Base-by-base conservation (phyloP, 37 sponge, comb jelly and placozoan species). In the Trichoplax adhaerens region DNA sequence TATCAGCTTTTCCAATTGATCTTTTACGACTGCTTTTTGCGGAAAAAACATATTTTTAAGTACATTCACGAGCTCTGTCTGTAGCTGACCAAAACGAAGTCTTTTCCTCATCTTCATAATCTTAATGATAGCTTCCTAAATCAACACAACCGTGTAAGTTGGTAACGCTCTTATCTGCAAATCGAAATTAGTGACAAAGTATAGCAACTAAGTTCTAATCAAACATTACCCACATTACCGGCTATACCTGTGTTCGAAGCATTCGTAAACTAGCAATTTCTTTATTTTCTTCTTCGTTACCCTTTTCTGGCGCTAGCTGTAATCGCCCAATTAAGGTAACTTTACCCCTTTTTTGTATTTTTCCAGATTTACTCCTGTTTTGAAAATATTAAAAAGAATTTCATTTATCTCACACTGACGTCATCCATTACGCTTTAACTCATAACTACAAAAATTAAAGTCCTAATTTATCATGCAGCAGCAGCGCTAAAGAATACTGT, bases 11-110 rank as follows among this genome's bases (percentile, higher is more conserved):
- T 92, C 93, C 52, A 92, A 85, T 71, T 92, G 93, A 54, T 92
- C 93, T 83, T 92, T 92, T 64, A 92, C 85, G 89, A 92, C 88
- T 74, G 85, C 85, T 84, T 92, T 92, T 4, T 82, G 89, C 3
- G 93, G 93, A 8, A 88, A 81, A 55, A 92, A 92, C 93, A 92
- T 92, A 84, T 92, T 92, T 79, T 88, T 92, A 51, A 92, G 83
- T 5, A 92, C 88, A 71, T 92, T 86, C 48, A 92, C 83, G 76
- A 92, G 78, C 64, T 92, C 93, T 10, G 83, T 88, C 81, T 92
- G 93, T 46, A 92, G 83, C 8, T 86, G 86, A 52, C 86, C 83
- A 60, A 88, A 85, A 1, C 73, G 74, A 56, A 92, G 77, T 55
- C 68, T 71, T 73, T 88, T 92, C 0, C 93, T 58, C 93, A 92